Base-by-base conservation (phyloP, 2,888 invertebrate genomes). In the Zygothrica quintamaculata region DNA sequence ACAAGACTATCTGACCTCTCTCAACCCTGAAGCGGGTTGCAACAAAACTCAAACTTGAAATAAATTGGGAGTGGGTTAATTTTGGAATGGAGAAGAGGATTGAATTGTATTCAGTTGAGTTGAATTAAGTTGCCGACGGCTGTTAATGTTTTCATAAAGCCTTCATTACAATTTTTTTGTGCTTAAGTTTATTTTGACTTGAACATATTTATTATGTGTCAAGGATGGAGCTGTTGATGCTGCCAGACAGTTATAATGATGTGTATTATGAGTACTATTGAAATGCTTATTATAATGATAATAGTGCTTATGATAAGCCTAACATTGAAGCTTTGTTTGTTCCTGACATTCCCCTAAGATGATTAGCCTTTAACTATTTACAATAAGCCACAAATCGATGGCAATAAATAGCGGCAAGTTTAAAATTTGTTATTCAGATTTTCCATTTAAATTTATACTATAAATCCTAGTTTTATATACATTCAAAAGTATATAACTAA, bases 81-180 rank as follows among this genome's bases (percentile, higher is more conserved):
- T 29, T 29, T n/a, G 29, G 5, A 9, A 29, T 29, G 4, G 29
- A 9, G 29, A n/a, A 8, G 29, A 5, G 29, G 9, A 2, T 29
- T 7, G 29, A 9, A 29, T 29, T n/a, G 29, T 5, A 29, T 9
- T 29, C 7, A 29, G 29, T 8, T 9, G 29, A 29, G 29, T 29
- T 29, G 29, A n/a, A 9, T n/a, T 29, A 2, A 29, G 29, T 13
- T 13, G 9, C 39, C 18, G 16, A 39, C 9, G 73, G 62, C 58
- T 59, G 74, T 59, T 72, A 69, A 68, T 72, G 71, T 72, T 72
- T 72, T 72, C 74, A 43, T 57, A 60, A 70, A 74, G 82, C 70
- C 78, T 68, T 75, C 70, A 81, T 74, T 81, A 43, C 61, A 53
- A 61, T 69, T 66, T 69, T 66, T 71, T 64, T 70, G 67, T 39